These are phyloP conservation scores for Progne subis DNA, from an alignment of 2,113 vertebrate genomes.

Conservation along the genomic window DNA sequence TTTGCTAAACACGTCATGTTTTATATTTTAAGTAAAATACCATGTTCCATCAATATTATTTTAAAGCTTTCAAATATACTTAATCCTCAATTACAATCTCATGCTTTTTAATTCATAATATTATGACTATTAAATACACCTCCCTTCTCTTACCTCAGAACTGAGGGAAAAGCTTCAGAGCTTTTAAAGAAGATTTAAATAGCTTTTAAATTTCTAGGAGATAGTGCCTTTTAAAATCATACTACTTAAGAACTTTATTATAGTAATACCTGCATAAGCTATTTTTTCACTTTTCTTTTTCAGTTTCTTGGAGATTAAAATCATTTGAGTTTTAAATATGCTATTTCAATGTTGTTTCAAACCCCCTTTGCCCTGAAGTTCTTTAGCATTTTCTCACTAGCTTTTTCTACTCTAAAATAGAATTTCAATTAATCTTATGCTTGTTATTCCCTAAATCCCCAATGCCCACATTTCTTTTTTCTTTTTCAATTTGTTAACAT, in stretches of 20 bases:
- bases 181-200: neutral
- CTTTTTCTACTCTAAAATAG: neutral
- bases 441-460: neutral
- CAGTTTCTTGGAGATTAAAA: neutral
- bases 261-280: neutral
- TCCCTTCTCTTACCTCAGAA: neutral
- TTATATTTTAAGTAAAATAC: neutral
- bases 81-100: neutral
- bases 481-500: neutral
- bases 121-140: neutral
- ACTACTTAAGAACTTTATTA: neutral
- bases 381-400: neutral
- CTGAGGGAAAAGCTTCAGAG: neutral
- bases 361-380: neutral
- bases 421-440: neutral
- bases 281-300: neutral
- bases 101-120: neutral
- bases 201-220: neutral
- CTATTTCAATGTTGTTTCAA: neutral
- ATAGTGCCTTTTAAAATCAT: neutral
- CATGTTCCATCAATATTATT: neutral
- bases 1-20: neutral
- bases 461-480: neutral
- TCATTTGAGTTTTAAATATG: neutral
- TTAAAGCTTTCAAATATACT: conserved; percentile 2